Evolutionary conservation across 1,140 invertebrate species (phyloP).

Genomic region (Mactra quadrangularis): DNA sequence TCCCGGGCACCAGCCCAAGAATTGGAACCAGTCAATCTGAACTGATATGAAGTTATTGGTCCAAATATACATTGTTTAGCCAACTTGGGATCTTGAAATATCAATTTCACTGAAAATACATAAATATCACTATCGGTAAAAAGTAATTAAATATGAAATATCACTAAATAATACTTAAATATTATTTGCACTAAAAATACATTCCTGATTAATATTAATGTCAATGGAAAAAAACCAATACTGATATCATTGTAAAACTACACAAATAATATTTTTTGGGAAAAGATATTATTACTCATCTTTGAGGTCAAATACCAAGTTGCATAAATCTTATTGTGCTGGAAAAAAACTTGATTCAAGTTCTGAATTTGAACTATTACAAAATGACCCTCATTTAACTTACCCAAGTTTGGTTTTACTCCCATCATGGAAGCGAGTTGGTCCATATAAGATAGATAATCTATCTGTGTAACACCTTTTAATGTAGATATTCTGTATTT

Average conservation of each 20-base stretch:
- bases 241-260: not conserved
- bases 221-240: not conserved
- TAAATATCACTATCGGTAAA: not conserved
- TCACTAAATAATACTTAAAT: not conserved
- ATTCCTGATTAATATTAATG: not conserved
- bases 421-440: conserved; percentile 82
- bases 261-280: not conserved
- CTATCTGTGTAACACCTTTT: conserved; percentile 76
- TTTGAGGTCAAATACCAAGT: not conserved
- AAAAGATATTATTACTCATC: not conserved
- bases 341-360: not conserved
- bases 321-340: not conserved
- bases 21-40: not conserved
- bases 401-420: conserved; percentile 78
- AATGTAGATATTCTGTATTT: conserved; percentile 27
- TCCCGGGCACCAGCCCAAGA: conserved; percentile 6
- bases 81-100: conserved; percentile 79
- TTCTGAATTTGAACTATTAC: not conserved
- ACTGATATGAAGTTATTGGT: conserved; percentile 70
- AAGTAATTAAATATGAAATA: not conserved
- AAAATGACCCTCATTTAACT: conserved; percentile 24
- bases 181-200: not conserved
- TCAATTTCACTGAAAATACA: conserved; percentile 56
- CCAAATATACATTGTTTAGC: conserved; percentile 80
- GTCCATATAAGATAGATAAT: conserved; percentile 83